Evolutionary conservation across 2,797 vertebrate species (phyloP), one percentile per base, ranked within the genome.

Genomic region (Crocodylus rhombifer): DNA sequence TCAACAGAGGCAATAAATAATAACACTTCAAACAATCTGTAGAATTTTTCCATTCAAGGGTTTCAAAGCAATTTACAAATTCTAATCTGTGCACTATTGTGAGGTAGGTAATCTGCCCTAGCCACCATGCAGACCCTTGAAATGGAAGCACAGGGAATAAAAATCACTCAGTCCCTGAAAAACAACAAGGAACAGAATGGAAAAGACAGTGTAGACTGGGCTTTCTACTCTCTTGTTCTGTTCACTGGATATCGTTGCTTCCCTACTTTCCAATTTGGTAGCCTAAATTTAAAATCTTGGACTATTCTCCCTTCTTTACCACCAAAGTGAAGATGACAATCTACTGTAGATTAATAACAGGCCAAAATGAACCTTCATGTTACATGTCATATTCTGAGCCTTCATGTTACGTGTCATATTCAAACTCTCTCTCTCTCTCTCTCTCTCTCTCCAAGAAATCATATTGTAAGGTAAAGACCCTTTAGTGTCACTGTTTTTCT

Each of bases 141-240:
- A 89, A 75, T 73, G 74, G n/a, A 90, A 93, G 84, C n/a, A 87
- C 2, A 93, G 65, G 77, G 92, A 86, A 82, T 65, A 63, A 28
- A 64, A 64, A 89, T 82, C 79, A 6, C 17, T 89, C 82, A 11
- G 4, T 90, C 90, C 77, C 23, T 80, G 79, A 65, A 65, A 90
- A 94, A 33, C 11, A 69, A 69, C 3, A 5, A 15, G 21, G 28
- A 79, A 64, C 64, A 79, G 91, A 92, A 36, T 0, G 1, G 69
- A 58, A n/a, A 80, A 88, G 90, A 61, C 75, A 86, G 69, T 60
- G 69, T 11, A 36, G 77, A 94, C 42, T 33, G 33, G 8, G 36
- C 26, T 36, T 94, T n/a, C 63, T 55, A 87, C 76, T 42, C 60
- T 67, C 75, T 33, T 79, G 74, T 20, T 63, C 21, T 77, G 28